Base-by-base conservation (phyloP, 2,888 invertebrate genomes). In the Amiota communis region DNA sequence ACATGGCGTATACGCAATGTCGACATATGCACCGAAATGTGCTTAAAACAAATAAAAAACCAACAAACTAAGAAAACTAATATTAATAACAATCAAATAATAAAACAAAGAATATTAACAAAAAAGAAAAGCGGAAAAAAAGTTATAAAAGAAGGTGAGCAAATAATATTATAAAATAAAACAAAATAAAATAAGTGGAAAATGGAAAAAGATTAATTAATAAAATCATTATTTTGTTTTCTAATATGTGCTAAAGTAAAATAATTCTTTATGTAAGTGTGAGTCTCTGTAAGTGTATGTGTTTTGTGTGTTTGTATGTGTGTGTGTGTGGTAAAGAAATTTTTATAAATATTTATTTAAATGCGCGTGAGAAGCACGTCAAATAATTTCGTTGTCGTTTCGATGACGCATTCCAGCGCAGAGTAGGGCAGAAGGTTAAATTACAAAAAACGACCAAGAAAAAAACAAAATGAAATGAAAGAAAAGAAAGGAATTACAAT, bases 391-490 rank as follows among this genome's bases (percentile, higher is more conserved):
- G 36, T 36, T 36, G 36, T 6, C 36, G 36, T 83, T n/a, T n/a
- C 81, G 88, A 87, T 88, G 87, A 87, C 88, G 88, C 88, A 87
- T 87, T 81, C 82, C 79, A 79, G 74, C 53, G 53, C 75, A 86
- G 83, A 87, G 86, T 86, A 88, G 87, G 85, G 83, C 86, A 85
- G 85, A 84, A 86, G 84, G 86, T 85, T 86, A 84, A 82, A 82
- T 79, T 82, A 81, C 80, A 76, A 81, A 75, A 79, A 79, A 77
- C 79, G 67, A n/a, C 51, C 23, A 23, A 23, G 23, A 23, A 36
- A 36, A 6, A 36, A 36, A 36, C 2, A 36, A 36, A 36, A 6
- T 6, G 36, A 36, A 36, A 36, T 6, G 36, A 36, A 36, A 36
- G 23, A 23, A 23, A 23, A 23, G 23, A 36, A 36, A 36, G 56